Evolutionary conservation across 2,113 vertebrate species (phyloP).

Genomic region (Dermatemys mawii): DNA sequence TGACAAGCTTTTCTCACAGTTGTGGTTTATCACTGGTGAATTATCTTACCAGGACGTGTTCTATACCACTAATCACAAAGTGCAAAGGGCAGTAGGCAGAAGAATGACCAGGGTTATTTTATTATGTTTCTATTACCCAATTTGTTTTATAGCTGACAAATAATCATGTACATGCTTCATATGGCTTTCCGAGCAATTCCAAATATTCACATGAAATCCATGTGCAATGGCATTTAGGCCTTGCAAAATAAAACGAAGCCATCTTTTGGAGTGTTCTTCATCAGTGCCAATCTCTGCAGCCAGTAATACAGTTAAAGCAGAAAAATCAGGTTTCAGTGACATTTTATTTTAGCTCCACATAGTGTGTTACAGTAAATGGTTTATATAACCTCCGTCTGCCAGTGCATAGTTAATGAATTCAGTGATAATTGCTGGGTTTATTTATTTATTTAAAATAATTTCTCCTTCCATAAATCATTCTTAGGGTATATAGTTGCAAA

Average conservation of each 20-base stretch:
- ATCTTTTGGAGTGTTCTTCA: not conserved
- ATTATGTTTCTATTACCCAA: constrained; percentile 37
- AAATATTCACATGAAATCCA: not conserved
- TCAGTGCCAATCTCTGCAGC: constrained; percentile 1
- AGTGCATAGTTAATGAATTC: constrained; percentile 55
- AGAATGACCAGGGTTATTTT: not conserved
- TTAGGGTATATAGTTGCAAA: constrained; percentile 62
- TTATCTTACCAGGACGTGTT: constrained; percentile 39
- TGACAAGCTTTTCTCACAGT: constrained; percentile 72
- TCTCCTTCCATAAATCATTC: constrained; percentile 61
- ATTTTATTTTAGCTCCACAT: constrained; percentile 46
- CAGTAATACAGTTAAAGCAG: not conserved
- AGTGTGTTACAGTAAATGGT: constrained; percentile 39
- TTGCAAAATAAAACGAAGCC: not conserved
- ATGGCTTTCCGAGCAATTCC: constrained; percentile 42
- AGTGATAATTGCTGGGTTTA: constrained; percentile 56
- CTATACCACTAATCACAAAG: constrained; percentile 20
- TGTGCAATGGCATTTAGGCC: not conserved
- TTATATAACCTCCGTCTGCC: constrained; percentile 57
- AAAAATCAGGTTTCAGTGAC: constrained; percentile 29
- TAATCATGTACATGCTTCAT: not conserved
- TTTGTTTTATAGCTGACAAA: constrained; percentile 24
- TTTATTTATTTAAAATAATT: constrained; percentile 22
- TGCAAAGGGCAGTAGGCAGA: not conserved
- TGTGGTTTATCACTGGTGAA: constrained; percentile 69